Conservation (phyloP, 2,888 invertebrate species). For the Ichneumoninae sp. region DNA sequence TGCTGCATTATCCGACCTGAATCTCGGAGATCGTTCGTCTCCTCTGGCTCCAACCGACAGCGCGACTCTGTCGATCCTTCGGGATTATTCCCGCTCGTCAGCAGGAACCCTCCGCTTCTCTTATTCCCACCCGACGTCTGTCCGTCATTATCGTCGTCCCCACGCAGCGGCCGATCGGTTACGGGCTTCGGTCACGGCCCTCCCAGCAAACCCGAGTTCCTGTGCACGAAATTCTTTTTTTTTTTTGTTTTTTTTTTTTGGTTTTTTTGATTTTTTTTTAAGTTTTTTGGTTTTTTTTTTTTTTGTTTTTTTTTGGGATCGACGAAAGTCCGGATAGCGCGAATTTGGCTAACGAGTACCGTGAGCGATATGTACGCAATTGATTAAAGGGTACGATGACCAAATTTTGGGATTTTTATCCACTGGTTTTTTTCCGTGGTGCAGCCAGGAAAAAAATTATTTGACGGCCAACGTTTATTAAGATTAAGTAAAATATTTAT, state of each 20-base stretch:
- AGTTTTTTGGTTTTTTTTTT: background rate
- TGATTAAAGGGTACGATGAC: no score
- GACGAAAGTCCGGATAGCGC: background rate
- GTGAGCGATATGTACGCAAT: background rate
- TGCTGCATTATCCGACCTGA: slow-evolving; percentile 45
- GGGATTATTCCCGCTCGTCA: slow-evolving; percentile 71
- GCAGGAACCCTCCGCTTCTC: slow-evolving; percentile 70
- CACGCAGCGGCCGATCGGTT: slow-evolving; percentile 51
- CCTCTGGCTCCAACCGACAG: slow-evolving; percentile 21
- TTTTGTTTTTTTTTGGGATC: no score
- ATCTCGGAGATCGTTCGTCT: slow-evolving; percentile 26
- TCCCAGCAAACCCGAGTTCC: slow-evolving; percentile 46
- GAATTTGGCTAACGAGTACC: background rate
- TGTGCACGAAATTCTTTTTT: background rate
- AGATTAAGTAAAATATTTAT: no score
- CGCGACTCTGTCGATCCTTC: slow-evolving; percentile 15
- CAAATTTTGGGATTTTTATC: no score
- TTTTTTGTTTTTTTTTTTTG: background rate
- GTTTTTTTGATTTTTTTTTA: background rate
- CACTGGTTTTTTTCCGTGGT: no score
- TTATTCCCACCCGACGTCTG: slow-evolving; percentile 63
- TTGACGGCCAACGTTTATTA: no score
- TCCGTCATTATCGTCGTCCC: slow-evolving; percentile 61
- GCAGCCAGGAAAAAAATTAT: no score
- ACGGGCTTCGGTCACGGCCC: slow-evolving; percentile 61